Percentiles rank a stretch among this genome's conserved stretches.
Conservation (phyloP, 1,140 invertebrate species). For the Trichomalopsis sarcophagae region DNA sequence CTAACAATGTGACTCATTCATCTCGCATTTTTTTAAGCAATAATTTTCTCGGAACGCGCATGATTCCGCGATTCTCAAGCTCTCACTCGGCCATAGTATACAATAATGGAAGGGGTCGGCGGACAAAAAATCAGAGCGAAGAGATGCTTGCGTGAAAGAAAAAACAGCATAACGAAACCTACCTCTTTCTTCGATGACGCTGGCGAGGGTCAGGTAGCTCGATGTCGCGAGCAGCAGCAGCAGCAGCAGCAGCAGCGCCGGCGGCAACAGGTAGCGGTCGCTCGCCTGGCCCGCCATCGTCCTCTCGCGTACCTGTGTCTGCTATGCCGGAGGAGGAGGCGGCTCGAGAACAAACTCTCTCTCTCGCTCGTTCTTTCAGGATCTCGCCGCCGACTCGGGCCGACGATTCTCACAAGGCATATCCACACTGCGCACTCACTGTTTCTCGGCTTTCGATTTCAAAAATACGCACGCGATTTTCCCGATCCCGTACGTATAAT, state of each 20-base stretch:
- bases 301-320: neutral
- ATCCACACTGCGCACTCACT: slow-evolving; percentile 52
- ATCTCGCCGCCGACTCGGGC: slow-evolving; percentile 12
- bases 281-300: neutral
- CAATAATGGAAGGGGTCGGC: no score
- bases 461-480: no score
- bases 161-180: slow-evolving; percentile 1
- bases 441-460: neutral
- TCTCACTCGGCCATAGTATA: no score
- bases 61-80: no score
- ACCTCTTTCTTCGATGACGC: slow-evolving; percentile 73
- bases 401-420: slow-evolving; percentile 54
- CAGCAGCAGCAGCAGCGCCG: slow-evolving; percentile 56
- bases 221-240: slow-evolving; percentile 58
- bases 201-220: slow-evolving; percentile 55
- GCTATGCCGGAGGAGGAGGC: neutral
- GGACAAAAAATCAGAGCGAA: no score
- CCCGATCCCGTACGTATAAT: neutral
- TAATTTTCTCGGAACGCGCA: no score
- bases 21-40: no score
- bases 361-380: neutral
- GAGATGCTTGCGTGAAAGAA: neutral
- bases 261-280: slow-evolving; percentile 41
- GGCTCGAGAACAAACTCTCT: slow-evolving; percentile 13
- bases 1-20: no score